These are phyloP conservation scores for Bombyx mori DNA, from an alignment of 1,140 invertebrate genomes.

Conservation along the genomic window ASM3026992v2 NC_085110.1:5898501-5899000, in stretches of 20 bases:
- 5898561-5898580: constrained; percentile 56
- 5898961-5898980: no score
- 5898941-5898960: no score
- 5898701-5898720: constrained; percentile 29
- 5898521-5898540: constrained; percentile 70
- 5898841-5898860: constrained; percentile 72
- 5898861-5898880: constrained; percentile 74
- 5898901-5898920: constrained; percentile 19
- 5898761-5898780: constrained; percentile 68
- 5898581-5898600: constrained; percentile 58
- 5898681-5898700: constrained; percentile 55
- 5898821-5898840: constrained; percentile 72
- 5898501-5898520: constrained; percentile 69
- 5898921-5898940: no score
- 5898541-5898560: constrained; percentile 45
- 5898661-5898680: constrained; percentile 30
- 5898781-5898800: constrained; percentile 70
- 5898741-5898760: constrained; percentile 69
- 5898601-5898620: constrained; percentile 3
- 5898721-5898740: constrained; percentile 48
- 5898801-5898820: constrained; percentile 72
- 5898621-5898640: constrained; percentile 36
- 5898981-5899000: no score
- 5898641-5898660: constrained; percentile 6
- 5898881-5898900: constrained; percentile 65